These are phyloP conservation scores for Strix occidentalis DNA, from an alignment of 2,797 vertebrate species.

Conservation along the genomic window DNA sequence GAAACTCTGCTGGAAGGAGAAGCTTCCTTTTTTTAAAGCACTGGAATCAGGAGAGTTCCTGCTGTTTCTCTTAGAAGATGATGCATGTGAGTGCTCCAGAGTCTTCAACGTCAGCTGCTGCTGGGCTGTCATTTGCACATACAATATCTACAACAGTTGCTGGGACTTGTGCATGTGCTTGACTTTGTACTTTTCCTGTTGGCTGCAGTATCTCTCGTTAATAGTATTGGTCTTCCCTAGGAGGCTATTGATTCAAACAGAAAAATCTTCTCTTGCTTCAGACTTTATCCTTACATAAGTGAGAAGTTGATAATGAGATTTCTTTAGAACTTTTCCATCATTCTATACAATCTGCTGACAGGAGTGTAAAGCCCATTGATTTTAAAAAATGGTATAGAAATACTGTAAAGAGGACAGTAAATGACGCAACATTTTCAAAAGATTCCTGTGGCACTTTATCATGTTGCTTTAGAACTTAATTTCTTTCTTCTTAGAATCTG, in stretches of 20 bases:
- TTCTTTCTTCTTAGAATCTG: not conserved
- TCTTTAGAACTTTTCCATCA: not conserved
- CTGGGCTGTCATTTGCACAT: not conserved
- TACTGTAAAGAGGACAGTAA: not conserved
- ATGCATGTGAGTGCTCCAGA: fast-evolving
- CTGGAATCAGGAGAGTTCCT: not conserved
- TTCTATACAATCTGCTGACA: not conserved
- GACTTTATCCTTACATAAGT: not conserved
- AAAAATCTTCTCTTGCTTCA: not conserved
- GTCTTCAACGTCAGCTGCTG: not conserved
- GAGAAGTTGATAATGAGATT: not conserved
- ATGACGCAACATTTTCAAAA: not conserved
- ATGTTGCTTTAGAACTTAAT: not conserved
- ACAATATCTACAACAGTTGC: not conserved
- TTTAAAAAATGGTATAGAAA: not conserved
- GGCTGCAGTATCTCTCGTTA: not conserved
- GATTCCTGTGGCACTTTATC: not conserved
- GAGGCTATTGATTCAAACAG: not conserved
- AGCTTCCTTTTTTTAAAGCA: not conserved
- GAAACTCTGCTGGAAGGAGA: not conserved
- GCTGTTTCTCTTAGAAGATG: not conserved
- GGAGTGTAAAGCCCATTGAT: not conserved
- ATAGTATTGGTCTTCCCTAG: not conserved
- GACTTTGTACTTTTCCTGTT: not conserved
- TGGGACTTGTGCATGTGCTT: not conserved